Evolutionary conservation across 2,888 invertebrate species (phyloP).

Genomic region (Callyntrura guangdongensis): DNA sequence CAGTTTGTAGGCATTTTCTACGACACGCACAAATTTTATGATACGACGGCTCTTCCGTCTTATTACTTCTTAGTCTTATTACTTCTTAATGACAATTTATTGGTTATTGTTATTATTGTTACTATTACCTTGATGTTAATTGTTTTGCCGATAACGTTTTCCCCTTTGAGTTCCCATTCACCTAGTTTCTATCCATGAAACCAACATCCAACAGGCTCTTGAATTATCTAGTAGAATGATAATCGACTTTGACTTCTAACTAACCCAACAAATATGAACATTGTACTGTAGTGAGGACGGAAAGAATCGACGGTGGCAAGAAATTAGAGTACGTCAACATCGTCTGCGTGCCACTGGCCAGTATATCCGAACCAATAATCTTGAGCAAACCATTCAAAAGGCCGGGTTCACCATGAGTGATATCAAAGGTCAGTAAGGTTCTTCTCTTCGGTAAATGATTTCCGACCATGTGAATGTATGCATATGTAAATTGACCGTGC

Average conservation of each 20-base stretch:
- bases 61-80: not conserved
- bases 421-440: constrained; percentile 90
- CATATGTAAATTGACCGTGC: constrained; percentile 4
- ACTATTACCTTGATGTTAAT: not conserved
- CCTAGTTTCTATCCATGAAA: not conserved
- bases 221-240: constrained; percentile 5
- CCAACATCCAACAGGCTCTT: not conserved
- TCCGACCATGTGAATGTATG: not conserved
- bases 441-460: not conserved
- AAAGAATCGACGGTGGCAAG: constrained; percentile 95
- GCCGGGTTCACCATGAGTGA: constrained; percentile 96
- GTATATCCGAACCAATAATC: constrained; percentile 87
- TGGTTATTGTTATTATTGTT: constrained; percentile 2
- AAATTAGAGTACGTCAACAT: constrained; percentile 94
- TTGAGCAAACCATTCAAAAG: constrained; percentile 96
- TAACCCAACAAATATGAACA: constrained; percentile 20
- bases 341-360: constrained; percentile 88
- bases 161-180: not conserved
- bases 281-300: constrained; percentile 90
- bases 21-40: not conserved
- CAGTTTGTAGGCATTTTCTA: constrained; percentile 4
- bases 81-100: not conserved
- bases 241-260: not conserved
- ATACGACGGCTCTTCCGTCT: not conserved
- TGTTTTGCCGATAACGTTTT: not conserved